Percentiles rank a stretch among this genome's conserved stretches.
These are phyloP conservation scores for Prionailurus bengalensis DNA, from an alignment of 2,113 vertebrate species.

Conservation along the genomic window DNA sequence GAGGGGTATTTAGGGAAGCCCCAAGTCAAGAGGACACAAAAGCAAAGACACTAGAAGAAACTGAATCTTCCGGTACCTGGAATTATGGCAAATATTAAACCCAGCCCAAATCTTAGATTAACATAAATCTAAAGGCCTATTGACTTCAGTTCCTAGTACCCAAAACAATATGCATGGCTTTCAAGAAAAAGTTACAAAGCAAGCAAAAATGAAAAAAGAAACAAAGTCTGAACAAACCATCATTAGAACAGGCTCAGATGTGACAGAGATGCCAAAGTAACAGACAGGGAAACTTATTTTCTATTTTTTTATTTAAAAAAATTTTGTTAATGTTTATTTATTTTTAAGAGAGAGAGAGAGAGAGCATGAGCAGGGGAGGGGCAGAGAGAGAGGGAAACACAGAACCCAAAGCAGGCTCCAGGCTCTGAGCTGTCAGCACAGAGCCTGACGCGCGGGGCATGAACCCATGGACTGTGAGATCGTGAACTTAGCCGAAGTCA, in stretches of 20 bases:
- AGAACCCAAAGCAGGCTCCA: too few relatives aligned
- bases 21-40: neutral
- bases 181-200: neutral
- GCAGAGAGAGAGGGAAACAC: too few relatives aligned
- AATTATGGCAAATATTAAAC: neutral
- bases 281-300: neutral
- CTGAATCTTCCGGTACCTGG: neutral
- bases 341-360: too few relatives aligned
- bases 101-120: neutral
- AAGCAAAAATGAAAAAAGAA: neutral
- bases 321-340: too few relatives aligned
- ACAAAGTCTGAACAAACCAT: neutral
- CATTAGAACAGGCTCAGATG: neutral
- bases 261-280: neutral
- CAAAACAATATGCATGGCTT: neutral
- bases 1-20: neutral
- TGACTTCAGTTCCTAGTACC: neutral
- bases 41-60: neutral
- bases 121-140: neutral
- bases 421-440: too few relatives aligned
- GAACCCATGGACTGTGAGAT: too few relatives aligned
- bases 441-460: too few relatives aligned
- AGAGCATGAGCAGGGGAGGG: too few relatives aligned
- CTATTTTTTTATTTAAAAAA: too few relatives aligned
- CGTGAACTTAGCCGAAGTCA: too few relatives aligned